These are phyloP conservation scores for Mya arenaria DNA, from an alignment of 1,140 invertebrate genomes.

Conservation along the genomic window DNA sequence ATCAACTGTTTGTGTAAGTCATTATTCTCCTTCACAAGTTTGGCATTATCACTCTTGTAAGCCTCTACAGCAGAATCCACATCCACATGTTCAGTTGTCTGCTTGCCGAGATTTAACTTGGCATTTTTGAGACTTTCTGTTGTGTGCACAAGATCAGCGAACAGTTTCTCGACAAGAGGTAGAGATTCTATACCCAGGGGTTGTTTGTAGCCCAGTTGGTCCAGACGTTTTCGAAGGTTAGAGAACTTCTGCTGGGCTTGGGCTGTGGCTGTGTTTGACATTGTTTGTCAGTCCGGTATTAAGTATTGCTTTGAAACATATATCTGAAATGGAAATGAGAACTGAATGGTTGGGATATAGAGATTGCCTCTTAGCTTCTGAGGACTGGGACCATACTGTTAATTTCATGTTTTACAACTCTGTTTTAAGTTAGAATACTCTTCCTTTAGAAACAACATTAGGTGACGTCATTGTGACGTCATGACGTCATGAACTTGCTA, in stretches of 20 bases:
- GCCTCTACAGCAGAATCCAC: slow-evolving; percentile 73
- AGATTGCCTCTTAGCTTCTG: no score
- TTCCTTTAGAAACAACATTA: no score
- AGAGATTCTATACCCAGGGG: slow-evolving; percentile 87
- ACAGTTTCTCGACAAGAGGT: slow-evolving; percentile 88
- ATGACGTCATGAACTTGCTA: no score
- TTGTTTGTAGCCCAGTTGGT: slow-evolving; percentile 89
- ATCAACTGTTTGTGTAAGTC: slow-evolving; percentile 87
- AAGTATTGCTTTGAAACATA: no score
- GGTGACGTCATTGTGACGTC: no score
- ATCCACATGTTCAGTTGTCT: slow-evolving; percentile 64
- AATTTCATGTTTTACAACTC: no score
- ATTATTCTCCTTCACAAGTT: slow-evolving; percentile 84
- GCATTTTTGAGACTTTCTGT: slow-evolving; percentile 90
- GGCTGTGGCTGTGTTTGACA: slow-evolving; percentile 58
- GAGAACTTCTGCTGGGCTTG: slow-evolving; percentile 79
- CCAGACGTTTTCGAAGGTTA: slow-evolving; percentile 85
- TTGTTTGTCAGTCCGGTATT: no score
- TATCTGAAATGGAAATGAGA: no score
- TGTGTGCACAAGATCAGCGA: slow-evolving; percentile 89
- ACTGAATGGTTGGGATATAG: no score
- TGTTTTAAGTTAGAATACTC: no score
- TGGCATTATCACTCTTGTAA: slow-evolving; percentile 80
- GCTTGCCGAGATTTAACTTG: slow-evolving; percentile 82
- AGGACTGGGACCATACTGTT: no score